Percentiles rank a stretch among this genome's conserved stretches.
Conservation (phyloP, 2,797 vertebrate species). For the Vireo griseus region DNA sequence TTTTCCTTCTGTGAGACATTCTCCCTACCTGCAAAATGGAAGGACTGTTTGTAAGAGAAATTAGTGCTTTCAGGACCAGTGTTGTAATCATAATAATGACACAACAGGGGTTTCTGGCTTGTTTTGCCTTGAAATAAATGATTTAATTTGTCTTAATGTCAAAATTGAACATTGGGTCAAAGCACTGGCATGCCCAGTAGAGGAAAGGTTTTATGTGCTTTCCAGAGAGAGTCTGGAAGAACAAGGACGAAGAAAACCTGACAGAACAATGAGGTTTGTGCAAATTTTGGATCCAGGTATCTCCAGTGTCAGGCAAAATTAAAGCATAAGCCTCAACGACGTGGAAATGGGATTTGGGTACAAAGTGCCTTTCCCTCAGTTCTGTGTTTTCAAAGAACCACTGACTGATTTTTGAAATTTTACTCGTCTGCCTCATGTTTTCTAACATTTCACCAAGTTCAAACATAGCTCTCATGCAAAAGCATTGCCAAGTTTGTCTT, state of each 20-base stretch:
- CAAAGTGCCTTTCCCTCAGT: rapidly evolving
- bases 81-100: neutral
- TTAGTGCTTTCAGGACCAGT: neutral
- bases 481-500: neutral
- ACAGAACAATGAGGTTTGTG: neutral
- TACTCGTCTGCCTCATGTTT: neutral
- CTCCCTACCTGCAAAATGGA: neutral
- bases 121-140: slow-evolving; percentile 10
- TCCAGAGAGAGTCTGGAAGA: neutral
- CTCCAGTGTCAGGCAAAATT: neutral
- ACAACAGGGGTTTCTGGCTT: slow-evolving; percentile 19
- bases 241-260: neutral
- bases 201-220: neutral
- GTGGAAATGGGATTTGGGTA: neutral
- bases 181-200: neutral
- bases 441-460: neutral
- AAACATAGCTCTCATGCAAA: neutral
- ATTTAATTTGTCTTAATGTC: slow-evolving; percentile 37
- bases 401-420: neutral
- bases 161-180: slow-evolving; percentile 35
- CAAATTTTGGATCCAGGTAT: neutral
- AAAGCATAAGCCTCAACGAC: neutral
- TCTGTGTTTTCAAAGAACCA: neutral
- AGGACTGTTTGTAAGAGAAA: neutral
- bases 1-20: neutral